Evolutionary conservation across 2,797 vertebrate species (phyloP), one percentile per base, ranked within the genome.

Genomic region (Chaetophractus vellerosus): DNA sequence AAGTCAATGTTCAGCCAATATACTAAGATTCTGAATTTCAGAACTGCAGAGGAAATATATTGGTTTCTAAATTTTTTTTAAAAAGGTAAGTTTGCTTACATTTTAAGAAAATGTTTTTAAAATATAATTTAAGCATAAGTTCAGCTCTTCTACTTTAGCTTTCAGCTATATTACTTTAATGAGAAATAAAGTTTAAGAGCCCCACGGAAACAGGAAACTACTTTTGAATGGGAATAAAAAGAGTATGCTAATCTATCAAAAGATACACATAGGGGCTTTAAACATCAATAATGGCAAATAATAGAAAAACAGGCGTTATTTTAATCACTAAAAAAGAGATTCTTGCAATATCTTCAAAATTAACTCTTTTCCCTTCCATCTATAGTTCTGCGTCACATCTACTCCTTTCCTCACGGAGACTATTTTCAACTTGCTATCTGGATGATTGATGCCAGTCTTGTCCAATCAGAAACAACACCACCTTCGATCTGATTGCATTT

Each of bases 41-140:
- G 78, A 93, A 61, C 12, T 66, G 19, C 26, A 78, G 16, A 87
- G 16, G 23, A 90, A 78, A 63, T 78, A 96, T 71, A 91, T 66
- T 97, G 76, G 52, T 55, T 55, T 52, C 9, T 4, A 55, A 19
- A 57, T 95, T 97, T 96, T 96, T 91, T 96, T 91, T 23, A 96
- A 97, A 97, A 82, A 90, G 71, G 92, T 96, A 71, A 90, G 69
- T 81, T 75, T 41, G 90, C 71, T 96, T 95, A 64, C 59, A 79
- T 90, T 90, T 97, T 94, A 94, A 96, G 78, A 87, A 90, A 94
- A 55, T 15, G 24, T 16, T 80, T 95, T 88, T 95, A 80, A 95
- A 96, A 96, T 52, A 93, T 9, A 90, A 48, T 78, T 96, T 64
- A 90, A 97, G 66, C 16, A 64, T 88, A 97, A 96, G 94, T 97